Evolutionary conservation across 2,113 vertebrate genomes (phyloP).

Genomic region (Alligator sinensis): DNA sequence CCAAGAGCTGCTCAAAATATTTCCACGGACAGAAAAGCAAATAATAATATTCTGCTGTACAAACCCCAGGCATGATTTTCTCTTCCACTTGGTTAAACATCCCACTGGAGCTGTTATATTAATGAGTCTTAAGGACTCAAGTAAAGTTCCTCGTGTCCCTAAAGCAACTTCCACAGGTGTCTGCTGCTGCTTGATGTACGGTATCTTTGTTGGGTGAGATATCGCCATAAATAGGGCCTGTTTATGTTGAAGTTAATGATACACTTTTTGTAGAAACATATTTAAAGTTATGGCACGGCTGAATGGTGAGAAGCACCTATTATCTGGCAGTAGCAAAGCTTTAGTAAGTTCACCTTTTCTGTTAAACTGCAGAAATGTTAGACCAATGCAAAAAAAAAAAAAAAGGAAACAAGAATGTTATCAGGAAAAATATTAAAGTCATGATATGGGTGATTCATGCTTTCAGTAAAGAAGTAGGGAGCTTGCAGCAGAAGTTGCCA

Average conservation of each 20-base stretch:
- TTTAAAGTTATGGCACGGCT: not conserved
- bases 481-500: no score
- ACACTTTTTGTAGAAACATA: no score
- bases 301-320: not conserved
- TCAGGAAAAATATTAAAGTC: no score
- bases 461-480: no score
- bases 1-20: not conserved
- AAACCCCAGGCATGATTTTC: not conserved
- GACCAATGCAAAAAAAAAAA: not conserved
- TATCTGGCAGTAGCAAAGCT: not conserved
- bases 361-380: not conserved
- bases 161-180: not conserved
- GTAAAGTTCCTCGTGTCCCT: not conserved
- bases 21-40: not conserved
- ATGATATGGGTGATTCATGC: no score
- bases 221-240: not conserved
- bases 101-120: not conserved
- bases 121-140: not conserved
- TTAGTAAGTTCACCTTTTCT: not conserved
- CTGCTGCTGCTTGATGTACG: not conserved
- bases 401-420: not conserved
- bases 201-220: no score
- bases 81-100: not conserved
- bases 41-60: not conserved
- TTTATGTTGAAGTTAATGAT: not conserved